Conservation (phyloP, 2,113 vertebrate species). For the Anguilla japonica region DNA sequence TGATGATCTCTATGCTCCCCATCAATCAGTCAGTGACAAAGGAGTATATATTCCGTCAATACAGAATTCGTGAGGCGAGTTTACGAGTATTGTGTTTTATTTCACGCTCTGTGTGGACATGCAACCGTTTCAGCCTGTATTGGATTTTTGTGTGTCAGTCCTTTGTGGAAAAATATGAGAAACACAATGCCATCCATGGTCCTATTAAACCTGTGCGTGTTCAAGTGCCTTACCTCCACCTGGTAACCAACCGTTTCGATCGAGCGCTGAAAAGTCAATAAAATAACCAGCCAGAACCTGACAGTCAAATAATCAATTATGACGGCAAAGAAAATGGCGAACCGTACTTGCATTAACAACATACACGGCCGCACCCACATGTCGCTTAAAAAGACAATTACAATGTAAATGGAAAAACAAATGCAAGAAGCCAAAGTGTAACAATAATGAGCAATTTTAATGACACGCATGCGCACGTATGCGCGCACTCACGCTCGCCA, state of each 20-base stretch:
- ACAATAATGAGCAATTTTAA: not conserved
- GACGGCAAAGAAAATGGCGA: too few relatives aligned
- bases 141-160: not conserved
- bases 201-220: not conserved
- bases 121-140: not conserved
- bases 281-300: conserved; percentile 11
- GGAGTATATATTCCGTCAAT: not conserved
- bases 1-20: too few relatives aligned
- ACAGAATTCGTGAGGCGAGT: not conserved
- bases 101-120: not conserved
- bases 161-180: not conserved
- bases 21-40: not conserved
- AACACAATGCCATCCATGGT: not conserved
- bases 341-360: not conserved
- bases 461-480: not conserved
- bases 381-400: not conserved
- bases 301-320: not conserved
- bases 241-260: not conserved
- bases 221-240: not conserved
- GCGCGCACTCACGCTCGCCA: not conserved
- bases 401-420: not conserved
- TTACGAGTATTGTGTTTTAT: not conserved
- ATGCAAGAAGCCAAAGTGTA: not conserved
- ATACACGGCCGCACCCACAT: not conserved
- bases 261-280: conserved; percentile 8